Percentiles rank a stretch among this genome's conserved stretches.
Evolutionary conservation across 2,888 invertebrate genomes (phyloP).

Genomic region (Dorcus parallelipipedus): DNA sequence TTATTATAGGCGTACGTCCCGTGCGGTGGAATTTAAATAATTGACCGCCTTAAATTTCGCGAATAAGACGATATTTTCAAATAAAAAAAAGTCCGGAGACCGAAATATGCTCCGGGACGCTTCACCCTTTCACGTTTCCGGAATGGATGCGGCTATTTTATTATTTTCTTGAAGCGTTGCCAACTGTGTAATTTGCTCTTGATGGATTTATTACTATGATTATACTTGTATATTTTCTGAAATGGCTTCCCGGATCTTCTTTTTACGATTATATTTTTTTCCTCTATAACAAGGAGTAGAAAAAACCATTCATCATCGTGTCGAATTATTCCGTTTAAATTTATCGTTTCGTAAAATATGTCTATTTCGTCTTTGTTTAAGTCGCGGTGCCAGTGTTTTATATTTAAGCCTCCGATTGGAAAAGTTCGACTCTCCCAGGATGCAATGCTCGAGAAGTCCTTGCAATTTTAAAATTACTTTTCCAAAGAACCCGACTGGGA

Average conservation of each 20-base stretch:
- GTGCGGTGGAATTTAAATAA: not conserved
- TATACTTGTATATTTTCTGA: constrained; percentile 1
- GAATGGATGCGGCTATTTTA: constrained; percentile 9
- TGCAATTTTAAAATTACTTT: constrained; percentile 9
- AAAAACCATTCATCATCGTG: no score
- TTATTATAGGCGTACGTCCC: not conserved
- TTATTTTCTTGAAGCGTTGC: constrained; percentile 17
- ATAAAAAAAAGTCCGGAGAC: not conserved
- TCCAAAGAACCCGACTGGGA: constrained; percentile 5
- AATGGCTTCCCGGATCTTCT: not conserved
- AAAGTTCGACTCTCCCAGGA: constrained; percentile 6
- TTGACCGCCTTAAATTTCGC: not conserved
- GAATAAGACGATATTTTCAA: not conserved
- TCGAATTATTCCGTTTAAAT: no score
- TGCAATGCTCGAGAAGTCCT: constrained; percentile 2
- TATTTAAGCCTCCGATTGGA: constrained; percentile 8
- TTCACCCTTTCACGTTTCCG: not conserved
- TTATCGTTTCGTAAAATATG: no score
- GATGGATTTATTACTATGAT: constrained; percentile 9
- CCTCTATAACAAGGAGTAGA: no score
- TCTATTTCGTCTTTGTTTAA: no score
- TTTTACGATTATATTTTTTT: no score
- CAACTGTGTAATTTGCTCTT: constrained; percentile 7
- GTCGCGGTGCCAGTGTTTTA: constrained; percentile 2
- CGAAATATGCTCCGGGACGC: not conserved